Percentiles rank a stretch among this genome's conserved stretches.
Evolutionary conservation across 2,797 vertebrate genomes (phyloP).

Genomic region (Todus mexicanus): DNA sequence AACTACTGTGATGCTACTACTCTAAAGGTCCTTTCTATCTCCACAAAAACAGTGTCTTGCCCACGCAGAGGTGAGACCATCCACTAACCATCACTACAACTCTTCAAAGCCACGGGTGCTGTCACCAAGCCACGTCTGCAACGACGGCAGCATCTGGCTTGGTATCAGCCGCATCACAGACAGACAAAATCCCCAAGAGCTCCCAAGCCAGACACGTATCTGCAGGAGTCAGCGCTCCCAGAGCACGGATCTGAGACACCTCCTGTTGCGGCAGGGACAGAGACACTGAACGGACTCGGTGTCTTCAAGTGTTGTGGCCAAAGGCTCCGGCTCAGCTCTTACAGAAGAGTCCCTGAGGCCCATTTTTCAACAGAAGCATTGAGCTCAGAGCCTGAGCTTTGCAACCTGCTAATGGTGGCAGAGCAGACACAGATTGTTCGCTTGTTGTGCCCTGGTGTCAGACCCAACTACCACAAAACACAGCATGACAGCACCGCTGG

Average conservation of each 20-base stretch:
- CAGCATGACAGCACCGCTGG: background rate
- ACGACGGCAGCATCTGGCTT: background rate
- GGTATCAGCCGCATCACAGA: background rate
- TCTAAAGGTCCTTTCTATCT: background rate
- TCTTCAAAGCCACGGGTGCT: background rate
- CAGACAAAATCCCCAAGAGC: background rate
- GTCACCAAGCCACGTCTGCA: background rate
- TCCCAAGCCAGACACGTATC: background rate
- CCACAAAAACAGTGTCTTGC: background rate
- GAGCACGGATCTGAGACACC: background rate
- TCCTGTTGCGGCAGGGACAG: background rate
- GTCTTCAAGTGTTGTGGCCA: background rate
- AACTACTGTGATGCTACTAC: constrained; percentile 4
- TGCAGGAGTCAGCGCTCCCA: background rate
- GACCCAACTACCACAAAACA: background rate
- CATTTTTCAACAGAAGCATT: background rate
- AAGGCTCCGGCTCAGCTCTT: background rate
- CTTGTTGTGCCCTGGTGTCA: background rate
- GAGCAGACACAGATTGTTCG: fast-evolving
- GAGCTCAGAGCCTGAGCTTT: background rate
- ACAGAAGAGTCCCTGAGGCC: background rate
- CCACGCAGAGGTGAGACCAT: background rate
- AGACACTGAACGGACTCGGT: background rate
- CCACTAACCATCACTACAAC: background rate
- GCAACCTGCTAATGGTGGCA: background rate